Percentiles rank a stretch among this genome's conserved stretches.
These are phyloP conservation scores for Malacoraja senta DNA, from an alignment of 2,797 vertebrate genomes.

Conservation along the genomic window DNA sequence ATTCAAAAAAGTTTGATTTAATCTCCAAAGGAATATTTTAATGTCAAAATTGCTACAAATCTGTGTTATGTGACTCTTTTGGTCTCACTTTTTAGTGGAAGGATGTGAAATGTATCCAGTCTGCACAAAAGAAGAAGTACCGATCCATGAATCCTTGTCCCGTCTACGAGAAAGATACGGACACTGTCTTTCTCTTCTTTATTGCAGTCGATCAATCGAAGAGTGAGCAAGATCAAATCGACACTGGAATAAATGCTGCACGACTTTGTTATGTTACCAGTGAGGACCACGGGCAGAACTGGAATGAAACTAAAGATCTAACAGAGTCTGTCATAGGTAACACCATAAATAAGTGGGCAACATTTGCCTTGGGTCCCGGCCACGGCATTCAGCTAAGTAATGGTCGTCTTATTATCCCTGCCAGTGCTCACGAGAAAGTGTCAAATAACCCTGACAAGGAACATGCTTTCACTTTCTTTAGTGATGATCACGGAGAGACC, in stretches of 20 bases:
- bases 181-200: slow-evolving; percentile 58
- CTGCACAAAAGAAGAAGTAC: slow-evolving; percentile 50
- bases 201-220: slow-evolving; percentile 49
- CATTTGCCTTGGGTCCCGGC: too few relatives aligned
- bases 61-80: slow-evolving; percentile 35
- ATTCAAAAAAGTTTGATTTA: too few relatives aligned
- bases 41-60: neutral
- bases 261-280: slow-evolving; percentile 54
- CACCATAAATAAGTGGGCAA: slow-evolving; percentile 53
- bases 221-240: slow-evolving; percentile 55
- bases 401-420: slow-evolving; percentile 54
- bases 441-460: neutral
- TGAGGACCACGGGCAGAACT: slow-evolving; percentile 49
- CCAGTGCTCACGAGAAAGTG: slow-evolving; percentile 53
- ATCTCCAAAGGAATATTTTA: neutral
- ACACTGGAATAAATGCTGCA: slow-evolving; percentile 47
- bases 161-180: slow-evolving; percentile 47
- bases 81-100: slow-evolving; percentile 49
- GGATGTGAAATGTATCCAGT: slow-evolving; percentile 44
- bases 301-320: slow-evolving; percentile 49
- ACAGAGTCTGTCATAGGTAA: slow-evolving; percentile 39
- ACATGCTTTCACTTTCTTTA: slow-evolving; percentile 46
- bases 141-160: slow-evolving; percentile 61
- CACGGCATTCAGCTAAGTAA: slow-evolving; percentile 50
- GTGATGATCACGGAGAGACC: slow-evolving; percentile 47